Conservation (phyloP, 1,140 invertebrate genomes). For the Brachionus koreanus region DNA sequence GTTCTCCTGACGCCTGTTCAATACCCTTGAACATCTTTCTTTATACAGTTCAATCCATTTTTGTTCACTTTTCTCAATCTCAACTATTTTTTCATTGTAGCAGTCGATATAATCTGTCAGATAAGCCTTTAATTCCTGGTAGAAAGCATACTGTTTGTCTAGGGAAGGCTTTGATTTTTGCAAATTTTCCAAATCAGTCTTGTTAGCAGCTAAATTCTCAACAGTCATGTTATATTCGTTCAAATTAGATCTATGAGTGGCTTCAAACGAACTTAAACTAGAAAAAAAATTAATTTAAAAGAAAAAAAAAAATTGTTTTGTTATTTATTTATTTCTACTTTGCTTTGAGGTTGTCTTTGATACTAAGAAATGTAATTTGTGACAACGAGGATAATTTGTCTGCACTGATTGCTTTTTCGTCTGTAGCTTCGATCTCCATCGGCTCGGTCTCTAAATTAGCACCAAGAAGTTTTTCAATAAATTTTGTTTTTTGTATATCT, state of each 20-base stretch:
- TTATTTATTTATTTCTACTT: constrained; percentile 5
- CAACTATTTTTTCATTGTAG: constrained; percentile 68
- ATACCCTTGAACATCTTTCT: constrained; percentile 69
- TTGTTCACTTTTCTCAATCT: constrained; percentile 15
- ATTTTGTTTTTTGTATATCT: constrained; percentile 26
- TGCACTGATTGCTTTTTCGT: neutral
- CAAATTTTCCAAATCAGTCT: constrained; percentile 64
- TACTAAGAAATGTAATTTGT: constrained; percentile 11
- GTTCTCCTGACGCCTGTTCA: constrained; percentile 77
- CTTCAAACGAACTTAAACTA: constrained; percentile 64
- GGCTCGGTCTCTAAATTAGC: neutral
- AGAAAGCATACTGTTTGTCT: constrained; percentile 77
- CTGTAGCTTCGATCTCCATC: neutral
- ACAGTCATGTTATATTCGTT: constrained; percentile 52
- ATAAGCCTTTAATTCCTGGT: constrained; percentile 91
- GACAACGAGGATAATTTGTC: neutral
- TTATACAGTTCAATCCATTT: constrained; percentile 68
- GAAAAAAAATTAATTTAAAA: neutral
- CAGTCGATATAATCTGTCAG: constrained; percentile 92
- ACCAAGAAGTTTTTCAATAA: constrained; percentile 15
- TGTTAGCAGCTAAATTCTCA: constrained; percentile 61
- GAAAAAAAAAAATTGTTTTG: neutral
- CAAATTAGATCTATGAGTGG: constrained; percentile 64
- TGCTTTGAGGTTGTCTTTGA: neutral
- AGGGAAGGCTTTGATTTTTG: constrained; percentile 66